Percentiles rank a stretch among this genome's conserved stretches.
Conservation (phyloP, 2,888 invertebrate species). For the Lumbricus terrestris region DNA sequence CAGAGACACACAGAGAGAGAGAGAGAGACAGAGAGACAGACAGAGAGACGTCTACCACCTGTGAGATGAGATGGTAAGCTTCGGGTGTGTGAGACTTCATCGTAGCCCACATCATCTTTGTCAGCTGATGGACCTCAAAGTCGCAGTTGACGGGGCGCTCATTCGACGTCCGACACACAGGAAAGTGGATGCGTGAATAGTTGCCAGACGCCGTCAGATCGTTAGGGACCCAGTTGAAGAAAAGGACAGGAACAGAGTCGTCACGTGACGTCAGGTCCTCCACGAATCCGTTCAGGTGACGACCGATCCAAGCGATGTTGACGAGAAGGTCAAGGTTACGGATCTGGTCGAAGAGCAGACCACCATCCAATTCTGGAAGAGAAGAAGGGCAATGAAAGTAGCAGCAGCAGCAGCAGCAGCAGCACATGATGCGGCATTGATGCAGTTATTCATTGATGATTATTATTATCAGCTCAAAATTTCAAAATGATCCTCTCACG, state of each 20-base stretch:
- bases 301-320: slow-evolving; percentile 72
- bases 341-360: slow-evolving; percentile 63
- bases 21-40: no score
- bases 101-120: slow-evolving; percentile 64
- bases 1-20: no score
- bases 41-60: no score
- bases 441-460: no score
- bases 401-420: no score
- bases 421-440: no score
- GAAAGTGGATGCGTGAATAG: slow-evolving; percentile 67
- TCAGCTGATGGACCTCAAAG: slow-evolving; percentile 70
- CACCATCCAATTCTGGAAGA: slow-evolving; percentile 48
- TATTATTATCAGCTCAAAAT: no score
- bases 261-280: slow-evolving; percentile 43
- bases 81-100: slow-evolving; percentile 64
- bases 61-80: slow-evolving; percentile 53
- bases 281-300: slow-evolving; percentile 62
- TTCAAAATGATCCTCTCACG: no score
- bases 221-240: slow-evolving; percentile 71
- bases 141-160: slow-evolving; percentile 62
- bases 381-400: no score
- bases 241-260: slow-evolving; percentile 65
- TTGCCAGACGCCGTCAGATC: slow-evolving; percentile 60
- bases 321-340: slow-evolving; percentile 66
- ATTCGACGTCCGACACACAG: slow-evolving; percentile 62